These are phyloP conservation scores for Gobiocypris rarus DNA, from an alignment of 2,113 vertebrate genomes.

Conservation along the genomic window DNA sequence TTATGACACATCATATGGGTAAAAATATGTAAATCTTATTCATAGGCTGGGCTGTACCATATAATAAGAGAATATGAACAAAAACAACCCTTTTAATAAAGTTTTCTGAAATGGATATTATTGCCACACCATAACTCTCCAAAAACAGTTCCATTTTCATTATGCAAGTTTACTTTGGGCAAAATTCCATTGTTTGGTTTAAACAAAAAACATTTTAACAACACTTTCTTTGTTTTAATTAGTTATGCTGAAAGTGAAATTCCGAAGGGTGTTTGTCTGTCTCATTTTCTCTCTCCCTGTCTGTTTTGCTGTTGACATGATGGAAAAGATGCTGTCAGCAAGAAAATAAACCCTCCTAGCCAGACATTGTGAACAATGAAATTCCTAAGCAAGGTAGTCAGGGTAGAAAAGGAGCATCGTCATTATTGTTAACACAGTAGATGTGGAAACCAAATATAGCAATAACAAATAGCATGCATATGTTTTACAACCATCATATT, in stretches of 20 bases:
- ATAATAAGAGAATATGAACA: conserved; percentile 3
- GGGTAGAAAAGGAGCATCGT: background rate
- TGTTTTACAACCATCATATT: background rate
- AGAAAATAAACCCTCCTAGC: conserved; percentile 23
- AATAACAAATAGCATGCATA: background rate
- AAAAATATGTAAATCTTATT: background rate
- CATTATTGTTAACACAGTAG: background rate
- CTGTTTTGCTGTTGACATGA: background rate
- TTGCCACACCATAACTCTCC: background rate
- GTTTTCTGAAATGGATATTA: background rate
- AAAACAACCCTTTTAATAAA: background rate
- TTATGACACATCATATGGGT: background rate
- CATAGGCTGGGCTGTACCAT: background rate
- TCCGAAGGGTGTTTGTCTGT: background rate
- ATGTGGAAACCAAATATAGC: background rate
- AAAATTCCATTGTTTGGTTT: too few species aligned
- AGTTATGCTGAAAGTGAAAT: background rate
- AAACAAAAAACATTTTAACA: background rate
- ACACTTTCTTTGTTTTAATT: background rate
- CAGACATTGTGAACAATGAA: conserved; percentile 55
- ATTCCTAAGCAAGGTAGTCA: conserved; percentile 43
- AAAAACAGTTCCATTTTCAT: background rate
- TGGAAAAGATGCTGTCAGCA: conserved; percentile 52
- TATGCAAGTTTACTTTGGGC: background rate
- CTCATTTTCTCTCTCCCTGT: background rate